Evolutionary conservation across 2,888 invertebrate genomes (phyloP).

Genomic region (Odontomyia ornata): DNA sequence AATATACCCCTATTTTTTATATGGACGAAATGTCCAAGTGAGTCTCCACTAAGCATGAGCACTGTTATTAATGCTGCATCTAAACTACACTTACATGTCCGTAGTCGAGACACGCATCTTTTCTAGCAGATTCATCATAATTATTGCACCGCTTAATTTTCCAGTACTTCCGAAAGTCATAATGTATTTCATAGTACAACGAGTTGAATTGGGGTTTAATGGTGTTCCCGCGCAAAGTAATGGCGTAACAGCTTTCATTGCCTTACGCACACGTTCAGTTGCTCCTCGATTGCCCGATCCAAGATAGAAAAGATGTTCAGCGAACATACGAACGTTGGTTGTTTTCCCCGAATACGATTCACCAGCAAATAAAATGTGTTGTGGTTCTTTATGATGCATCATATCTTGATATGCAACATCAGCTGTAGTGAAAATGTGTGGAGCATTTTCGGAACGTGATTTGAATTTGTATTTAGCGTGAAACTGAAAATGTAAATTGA

Average conservation of each 20-base stretch:
- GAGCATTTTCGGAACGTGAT: slow-evolving; percentile 87
- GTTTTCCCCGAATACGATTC: slow-evolving; percentile 94
- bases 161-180: slow-evolving; percentile 85
- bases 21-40: too few relatives aligned
- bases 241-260: slow-evolving; percentile 58
- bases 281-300: slow-evolving; percentile 72
- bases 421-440: slow-evolving; percentile 89
- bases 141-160: slow-evolving; percentile 88
- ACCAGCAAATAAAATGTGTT: slow-evolving; percentile 87
- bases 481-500: slow-evolving; percentile 66
- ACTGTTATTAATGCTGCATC: too few relatives aligned
- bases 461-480: slow-evolving; percentile 84
- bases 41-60: too few relatives aligned
- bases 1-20: too few relatives aligned
- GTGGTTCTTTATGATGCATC: slow-evolving; percentile 85
- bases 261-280: slow-evolving; percentile 52
- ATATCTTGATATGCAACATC: slow-evolving; percentile 92
- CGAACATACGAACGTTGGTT: slow-evolving; percentile 79
- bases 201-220: slow-evolving; percentile 84
- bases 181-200: slow-evolving; percentile 82
- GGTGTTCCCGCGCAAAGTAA: slow-evolving; percentile 87
- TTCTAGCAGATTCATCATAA: slow-evolving; percentile 86
- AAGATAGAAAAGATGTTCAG: slow-evolving; percentile 83
- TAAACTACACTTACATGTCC: slow-evolving; percentile 70
- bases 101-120: slow-evolving; percentile 86